Percentiles rank a stretch among this genome's conserved stretches.
Evolutionary conservation across 2,797 vertebrate genomes (phyloP).

Genomic region (Orestias chungarensis): DNA sequence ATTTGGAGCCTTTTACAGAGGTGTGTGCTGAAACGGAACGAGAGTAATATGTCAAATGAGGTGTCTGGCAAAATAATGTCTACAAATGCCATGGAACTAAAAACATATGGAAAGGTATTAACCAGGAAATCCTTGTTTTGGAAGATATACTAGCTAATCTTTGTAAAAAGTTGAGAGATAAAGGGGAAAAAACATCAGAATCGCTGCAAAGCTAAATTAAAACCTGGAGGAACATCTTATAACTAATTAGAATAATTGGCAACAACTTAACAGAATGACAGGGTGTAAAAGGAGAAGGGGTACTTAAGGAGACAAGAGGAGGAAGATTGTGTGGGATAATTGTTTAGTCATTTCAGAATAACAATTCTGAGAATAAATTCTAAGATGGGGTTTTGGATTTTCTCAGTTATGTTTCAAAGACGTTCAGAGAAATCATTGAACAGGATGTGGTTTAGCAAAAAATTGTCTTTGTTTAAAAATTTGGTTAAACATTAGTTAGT

Average conservation of each 20-base stretch:
- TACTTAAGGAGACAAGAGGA: neutral
- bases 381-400: neutral
- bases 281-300: neutral
- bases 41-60: neutral
- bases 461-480: neutral
- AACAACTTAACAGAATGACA: neutral
- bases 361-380: neutral
- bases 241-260: slow-evolving; percentile 8
- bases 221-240: neutral
- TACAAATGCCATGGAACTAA: neutral
- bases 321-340: neutral
- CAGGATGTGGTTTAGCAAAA: neutral
- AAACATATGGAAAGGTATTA: neutral
- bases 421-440: neutral
- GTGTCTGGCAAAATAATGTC: neutral
- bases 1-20: slow-evolving; percentile 9
- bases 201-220: neutral
- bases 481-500: neutral
- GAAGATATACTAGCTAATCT: too few relatives aligned
- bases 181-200: neutral
- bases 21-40: slow-evolving; percentile 4
- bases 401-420: neutral
- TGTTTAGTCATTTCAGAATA: neutral
- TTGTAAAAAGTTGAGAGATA: neutral
- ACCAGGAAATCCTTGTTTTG: neutral